Conservation (phyloP, 2,888 invertebrate species). For the Dolichopus griseipennis region DNA sequence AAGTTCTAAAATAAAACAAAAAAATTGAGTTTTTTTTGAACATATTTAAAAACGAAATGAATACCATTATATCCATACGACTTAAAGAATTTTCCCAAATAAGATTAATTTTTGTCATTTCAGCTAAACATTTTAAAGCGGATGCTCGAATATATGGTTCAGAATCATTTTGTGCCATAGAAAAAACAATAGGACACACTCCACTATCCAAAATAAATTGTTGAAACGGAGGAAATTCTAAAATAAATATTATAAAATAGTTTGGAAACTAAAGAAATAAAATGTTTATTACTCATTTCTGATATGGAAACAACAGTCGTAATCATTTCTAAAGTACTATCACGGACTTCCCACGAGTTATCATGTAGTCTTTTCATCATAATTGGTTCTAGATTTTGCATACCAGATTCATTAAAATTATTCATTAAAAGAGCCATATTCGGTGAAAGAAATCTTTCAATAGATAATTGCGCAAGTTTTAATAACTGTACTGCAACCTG, state of each 20-base stretch:
- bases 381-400: conserved; percentile 57
- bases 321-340: conserved; percentile 65
- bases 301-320: conserved; percentile 61
- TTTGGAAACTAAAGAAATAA: background rate
- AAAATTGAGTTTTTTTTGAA: conserved; percentile 17
- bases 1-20: conserved; percentile 42
- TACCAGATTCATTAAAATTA: conserved; percentile 52
- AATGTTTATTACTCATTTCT: conserved; percentile 51
- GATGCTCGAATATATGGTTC: conserved; percentile 70
- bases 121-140: conserved; percentile 60
- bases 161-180: conserved; percentile 57
- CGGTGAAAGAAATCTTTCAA: conserved; percentile 68
- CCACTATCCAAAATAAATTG: conserved; percentile 57
- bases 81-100: conserved; percentile 58
- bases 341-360: conserved; percentile 68
- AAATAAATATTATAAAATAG: background rate
- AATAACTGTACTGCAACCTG: conserved; percentile 63
- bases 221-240: conserved; percentile 72
- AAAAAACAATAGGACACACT: conserved; percentile 55
- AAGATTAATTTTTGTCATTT: conserved; percentile 54
- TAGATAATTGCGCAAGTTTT: conserved; percentile 58
- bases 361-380: conserved; percentile 63
- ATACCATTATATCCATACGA: conserved; percentile 55
- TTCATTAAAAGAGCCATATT: conserved; percentile 66
- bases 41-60: background rate